Percentiles rank a stretch among this genome's conserved stretches.
phyloP scores from a whole-genome alignment of 2,888 invertebrate genomes.

The Drosophila birchii region DNA sequence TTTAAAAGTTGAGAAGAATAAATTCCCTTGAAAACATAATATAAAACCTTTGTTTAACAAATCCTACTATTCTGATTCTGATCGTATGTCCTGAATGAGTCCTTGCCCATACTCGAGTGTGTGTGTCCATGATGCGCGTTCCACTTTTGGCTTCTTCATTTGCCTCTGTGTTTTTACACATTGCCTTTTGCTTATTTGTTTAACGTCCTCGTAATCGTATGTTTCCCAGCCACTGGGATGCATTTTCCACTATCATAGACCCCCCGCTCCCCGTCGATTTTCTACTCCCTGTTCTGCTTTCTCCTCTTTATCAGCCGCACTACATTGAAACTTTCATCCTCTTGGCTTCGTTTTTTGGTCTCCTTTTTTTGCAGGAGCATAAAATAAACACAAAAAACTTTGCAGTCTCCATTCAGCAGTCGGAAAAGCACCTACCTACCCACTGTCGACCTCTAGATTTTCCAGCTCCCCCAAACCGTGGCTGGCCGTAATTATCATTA shows the following conservation, averaged over 20 bases:
- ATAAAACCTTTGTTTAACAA: neutral
- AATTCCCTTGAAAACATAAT: neutral
- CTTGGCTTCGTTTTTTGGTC: slow-evolving; percentile 26
- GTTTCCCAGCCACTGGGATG: slow-evolving; percentile 45
- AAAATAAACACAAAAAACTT: slow-evolving; percentile 75
- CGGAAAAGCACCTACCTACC: slow-evolving; percentile 21
- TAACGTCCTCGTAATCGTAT: slow-evolving; percentile 62
- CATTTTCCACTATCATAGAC: slow-evolving; percentile 22
- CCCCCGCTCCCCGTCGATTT: neutral
- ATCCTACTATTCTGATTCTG: slow-evolving; percentile 3
- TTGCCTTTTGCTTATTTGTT: slow-evolving; percentile 64
- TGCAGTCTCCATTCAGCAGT: slow-evolving; percentile 67
- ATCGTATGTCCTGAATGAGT: slow-evolving; percentile 37
- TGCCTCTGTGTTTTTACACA: slow-evolving; percentile 60
- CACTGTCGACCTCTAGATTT: neutral
- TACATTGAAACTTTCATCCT: slow-evolving; percentile 45
- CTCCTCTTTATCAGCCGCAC: slow-evolving; percentile 48
- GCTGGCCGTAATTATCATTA: slow-evolving; percentile 70
- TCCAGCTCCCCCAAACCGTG: neutral
- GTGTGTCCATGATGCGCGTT: slow-evolving; percentile 54
- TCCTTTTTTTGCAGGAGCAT: slow-evolving; percentile 47
- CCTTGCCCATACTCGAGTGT: slow-evolving; percentile 9
- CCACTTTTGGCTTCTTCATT: slow-evolving; percentile 70
- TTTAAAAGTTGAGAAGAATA: neutral
- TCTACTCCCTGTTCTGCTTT: slow-evolving; percentile 8